A percentile compares a stretch with the other conserved stretches of the same genome.
phyloP scores from a whole-genome alignment of 2,113 vertebrate species.

The Nothoprocta perdicaria region DNA sequence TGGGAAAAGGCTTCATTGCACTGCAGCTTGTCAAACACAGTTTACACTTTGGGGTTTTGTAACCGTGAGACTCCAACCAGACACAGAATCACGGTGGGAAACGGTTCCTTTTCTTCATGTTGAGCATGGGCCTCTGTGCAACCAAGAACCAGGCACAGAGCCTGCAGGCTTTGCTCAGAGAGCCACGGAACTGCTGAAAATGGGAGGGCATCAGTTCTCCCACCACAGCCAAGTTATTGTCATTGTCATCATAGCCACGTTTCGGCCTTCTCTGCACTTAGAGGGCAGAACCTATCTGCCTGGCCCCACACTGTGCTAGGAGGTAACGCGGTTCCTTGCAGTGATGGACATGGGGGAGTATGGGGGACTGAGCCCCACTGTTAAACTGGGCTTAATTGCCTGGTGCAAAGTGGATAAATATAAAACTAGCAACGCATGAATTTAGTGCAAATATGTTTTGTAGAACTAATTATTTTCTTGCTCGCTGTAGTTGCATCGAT shows the following conservation, averaged over 20 bases:
- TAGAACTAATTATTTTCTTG: constrained; percentile 57
- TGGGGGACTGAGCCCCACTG: neutral
- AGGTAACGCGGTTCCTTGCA: neutral
- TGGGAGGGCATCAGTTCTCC: neutral
- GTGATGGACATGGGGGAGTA: neutral
- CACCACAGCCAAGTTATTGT: neutral
- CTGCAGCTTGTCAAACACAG: neutral
- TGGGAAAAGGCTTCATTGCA: neutral
- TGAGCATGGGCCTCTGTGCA: neutral
- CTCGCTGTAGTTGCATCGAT: constrained; percentile 46
- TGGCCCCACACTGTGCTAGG: neutral
- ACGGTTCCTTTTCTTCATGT: neutral
- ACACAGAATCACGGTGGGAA: neutral
- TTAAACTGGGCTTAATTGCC: constrained; percentile 56
- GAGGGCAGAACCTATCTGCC: neutral
- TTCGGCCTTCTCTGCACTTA: neutral
- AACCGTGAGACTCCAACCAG: neutral
- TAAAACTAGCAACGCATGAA: constrained; percentile 48
- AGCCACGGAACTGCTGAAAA: neutral
- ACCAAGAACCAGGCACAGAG: neutral
- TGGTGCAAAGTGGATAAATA: constrained; percentile 53
- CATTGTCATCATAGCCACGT: too few species aligned
- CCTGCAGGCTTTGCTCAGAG: neutral
- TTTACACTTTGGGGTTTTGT: neutral
- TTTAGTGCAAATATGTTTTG: constrained; percentile 42